Percentiles rank a stretch among this genome's conserved stretches.
Evolutionary conservation across 2,797 vertebrate species (phyloP).

Genomic region (Tragelaphus eurycerus): DNA sequence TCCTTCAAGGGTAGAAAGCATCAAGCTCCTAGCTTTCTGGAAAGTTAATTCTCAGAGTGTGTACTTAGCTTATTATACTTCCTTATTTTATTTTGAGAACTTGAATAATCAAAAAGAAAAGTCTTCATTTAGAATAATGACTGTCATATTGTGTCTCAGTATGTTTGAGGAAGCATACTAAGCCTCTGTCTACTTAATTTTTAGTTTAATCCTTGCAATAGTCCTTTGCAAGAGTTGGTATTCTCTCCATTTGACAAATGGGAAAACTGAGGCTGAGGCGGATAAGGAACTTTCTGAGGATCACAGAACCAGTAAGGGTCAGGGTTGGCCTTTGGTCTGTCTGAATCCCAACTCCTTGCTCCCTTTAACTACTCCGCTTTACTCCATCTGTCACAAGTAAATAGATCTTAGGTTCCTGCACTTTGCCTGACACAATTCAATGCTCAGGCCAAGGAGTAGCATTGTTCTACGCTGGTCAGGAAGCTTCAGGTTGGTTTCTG

Average conservation of each 20-base stretch:
- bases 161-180: not conserved
- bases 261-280: not conserved
- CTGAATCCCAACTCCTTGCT: not conserved
- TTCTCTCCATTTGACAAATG: not conserved
- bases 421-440: not conserved
- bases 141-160: not conserved
- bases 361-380: not conserved
- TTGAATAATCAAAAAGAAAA: not conserved
- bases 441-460: not conserved
- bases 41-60: not conserved
- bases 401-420: not conserved
- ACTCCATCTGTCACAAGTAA: accelerated
- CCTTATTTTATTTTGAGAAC: constrained; percentile 24
- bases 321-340: not conserved
- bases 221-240: not conserved
- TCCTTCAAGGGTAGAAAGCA: not conserved
- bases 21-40: not conserved
- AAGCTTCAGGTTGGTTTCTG: not conserved
- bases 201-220: not conserved
- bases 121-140: not conserved
- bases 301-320: not conserved
- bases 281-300: not conserved
- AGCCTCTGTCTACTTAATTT: not conserved
- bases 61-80: not conserved
- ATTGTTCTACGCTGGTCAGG: not conserved